Percentiles rank a stretch among this genome's conserved stretches.
Conservation (phyloP, 2,888 invertebrate species). For the Netelia virgata region DNA sequence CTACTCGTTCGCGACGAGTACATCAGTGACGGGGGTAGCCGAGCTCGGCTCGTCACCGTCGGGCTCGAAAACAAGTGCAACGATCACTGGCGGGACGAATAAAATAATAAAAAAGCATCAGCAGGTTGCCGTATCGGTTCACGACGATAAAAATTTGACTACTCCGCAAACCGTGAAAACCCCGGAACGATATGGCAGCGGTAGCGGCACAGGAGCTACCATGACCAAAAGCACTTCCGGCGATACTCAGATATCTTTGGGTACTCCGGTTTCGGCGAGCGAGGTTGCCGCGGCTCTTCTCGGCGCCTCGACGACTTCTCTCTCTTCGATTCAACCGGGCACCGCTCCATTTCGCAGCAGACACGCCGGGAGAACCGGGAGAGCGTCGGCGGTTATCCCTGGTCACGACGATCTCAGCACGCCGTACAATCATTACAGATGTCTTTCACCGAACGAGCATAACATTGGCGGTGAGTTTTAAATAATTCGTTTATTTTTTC, state of each 20-base stretch:
- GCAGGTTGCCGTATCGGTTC: conserved; percentile 81
- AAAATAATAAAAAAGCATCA: conserved; percentile 28
- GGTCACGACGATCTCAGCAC: conserved; percentile 89
- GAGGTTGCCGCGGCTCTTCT: conserved; percentile 86
- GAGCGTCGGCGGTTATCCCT: conserved; percentile 76
- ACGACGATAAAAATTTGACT: conserved; percentile 76
- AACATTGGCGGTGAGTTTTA: conserved; percentile 72
- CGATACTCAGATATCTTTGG: conserved; percentile 83
- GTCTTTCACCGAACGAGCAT: conserved; percentile 88
- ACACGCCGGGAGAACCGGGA: conserved; percentile 72
- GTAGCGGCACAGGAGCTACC: conserved; percentile 61
- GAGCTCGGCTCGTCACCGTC: conserved; percentile 73
- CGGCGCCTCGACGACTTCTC: conserved; percentile 85
- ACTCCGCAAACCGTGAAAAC: conserved; percentile 71
- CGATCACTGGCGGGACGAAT: neutral
- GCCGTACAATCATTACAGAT: conserved; percentile 91
- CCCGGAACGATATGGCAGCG: conserved; percentile 43
- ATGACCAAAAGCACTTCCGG: conserved; percentile 86
- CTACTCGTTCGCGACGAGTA: conserved; percentile 75
- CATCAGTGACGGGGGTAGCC: conserved; percentile 59
- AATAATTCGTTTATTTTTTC: too few species aligned
- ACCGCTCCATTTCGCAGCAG: conserved; percentile 77
- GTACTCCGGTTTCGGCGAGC: conserved; percentile 86
- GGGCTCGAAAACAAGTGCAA: conserved; percentile 52
- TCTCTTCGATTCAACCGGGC: conserved; percentile 79